Evolutionary conservation across 2,888 invertebrate species (phyloP), one percentile per base, ranked within the genome.

Genomic region (Arctia plantaginis): DNA sequence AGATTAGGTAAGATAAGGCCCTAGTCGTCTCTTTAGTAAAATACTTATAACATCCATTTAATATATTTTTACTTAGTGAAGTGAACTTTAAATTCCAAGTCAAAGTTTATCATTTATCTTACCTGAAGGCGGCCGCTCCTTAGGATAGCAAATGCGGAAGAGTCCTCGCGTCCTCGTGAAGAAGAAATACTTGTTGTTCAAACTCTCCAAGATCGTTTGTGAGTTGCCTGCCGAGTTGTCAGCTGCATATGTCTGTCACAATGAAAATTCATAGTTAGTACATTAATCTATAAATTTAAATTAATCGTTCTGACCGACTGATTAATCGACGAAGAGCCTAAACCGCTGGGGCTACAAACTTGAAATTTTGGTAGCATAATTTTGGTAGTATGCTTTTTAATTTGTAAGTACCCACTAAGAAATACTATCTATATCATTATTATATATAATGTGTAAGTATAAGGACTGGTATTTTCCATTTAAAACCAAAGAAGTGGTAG

Each of bases 141-240:
- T 98, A 62, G 99, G 99, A 94, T 99, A 99, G 92, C 99, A 99
- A 93, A 98, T 97, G 93, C 99, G 97, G 96, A 99, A 99, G 74
- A 99, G 96, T 82, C 99, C 99, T 91, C 98, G 97, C 91, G 99
- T 99, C 93, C 99, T 97, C 79, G 99, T 98, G 94, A 97, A 99
- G 95, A 98, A 99, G 91, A 97, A 98, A 90, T 98, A 98, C 94
- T 99, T 98, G 90, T 90, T 95, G 93, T 98, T 98, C 93, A 99
- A 96, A 88, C 97, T 97, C 88, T 98, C 98, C 86, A 98, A 93
- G 84, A 98, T 95, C 59, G 97, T 95, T 82, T 93, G 94, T 79
- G 98, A 97, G 90, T 97, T 97, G 75, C 96, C 92, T 72, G 91
- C 95, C 81, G 97, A 97, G 93, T 97, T 97, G 93, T 97, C 97